A percentile compares a stretch with the other conserved stretches of the same genome.
Conservation (phyloP, 2,113 vertebrate genomes). For the Tachuris rubrigastra region DNA sequence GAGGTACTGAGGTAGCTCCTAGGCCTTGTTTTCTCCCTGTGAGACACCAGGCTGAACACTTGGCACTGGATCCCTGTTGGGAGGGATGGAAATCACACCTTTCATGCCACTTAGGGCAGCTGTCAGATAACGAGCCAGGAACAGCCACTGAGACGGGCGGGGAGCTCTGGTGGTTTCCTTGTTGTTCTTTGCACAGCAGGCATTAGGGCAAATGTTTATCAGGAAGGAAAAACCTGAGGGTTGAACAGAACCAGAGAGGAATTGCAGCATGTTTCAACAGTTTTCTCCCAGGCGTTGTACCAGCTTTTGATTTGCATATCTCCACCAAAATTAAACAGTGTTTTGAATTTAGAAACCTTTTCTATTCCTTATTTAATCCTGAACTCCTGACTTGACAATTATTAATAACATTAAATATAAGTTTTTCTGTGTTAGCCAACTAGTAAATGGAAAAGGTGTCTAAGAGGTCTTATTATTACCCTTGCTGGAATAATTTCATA, state of each 20-base stretch:
- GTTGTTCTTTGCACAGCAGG: slow-evolving; percentile 69
- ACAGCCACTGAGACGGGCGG: slow-evolving; percentile 18
- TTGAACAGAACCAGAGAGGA: slow-evolving; percentile 66
- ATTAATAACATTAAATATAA: slow-evolving; percentile 74
- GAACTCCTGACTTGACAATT: slow-evolving; percentile 66
- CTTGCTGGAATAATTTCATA: slow-evolving; percentile 53
- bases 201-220: slow-evolving; percentile 70
- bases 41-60: neutral
- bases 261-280: slow-evolving; percentile 66
- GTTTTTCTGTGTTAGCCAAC: slow-evolving; percentile 62
- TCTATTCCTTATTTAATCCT: slow-evolving; percentile 65
- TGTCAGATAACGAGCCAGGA: too few species aligned
- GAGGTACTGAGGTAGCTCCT: neutral
- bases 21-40: slow-evolving; percentile 19
- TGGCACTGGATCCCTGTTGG: too few species aligned
- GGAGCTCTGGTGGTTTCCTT: slow-evolving; percentile 32
- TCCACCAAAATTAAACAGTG: slow-evolving; percentile 57
- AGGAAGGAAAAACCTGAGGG: slow-evolving; percentile 41
- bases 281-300: slow-evolving; percentile 65
- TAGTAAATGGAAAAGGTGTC: slow-evolving; percentile 58
- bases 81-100: slow-evolving; percentile 36
- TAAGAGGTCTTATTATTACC: slow-evolving; percentile 64
- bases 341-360: slow-evolving; percentile 62
- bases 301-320: slow-evolving; percentile 64
- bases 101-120: slow-evolving; percentile 20